Evolutionary conservation across 23 tunicate genomes (phyloP).

Genomic region (Halocynthia aurantium): DNA sequence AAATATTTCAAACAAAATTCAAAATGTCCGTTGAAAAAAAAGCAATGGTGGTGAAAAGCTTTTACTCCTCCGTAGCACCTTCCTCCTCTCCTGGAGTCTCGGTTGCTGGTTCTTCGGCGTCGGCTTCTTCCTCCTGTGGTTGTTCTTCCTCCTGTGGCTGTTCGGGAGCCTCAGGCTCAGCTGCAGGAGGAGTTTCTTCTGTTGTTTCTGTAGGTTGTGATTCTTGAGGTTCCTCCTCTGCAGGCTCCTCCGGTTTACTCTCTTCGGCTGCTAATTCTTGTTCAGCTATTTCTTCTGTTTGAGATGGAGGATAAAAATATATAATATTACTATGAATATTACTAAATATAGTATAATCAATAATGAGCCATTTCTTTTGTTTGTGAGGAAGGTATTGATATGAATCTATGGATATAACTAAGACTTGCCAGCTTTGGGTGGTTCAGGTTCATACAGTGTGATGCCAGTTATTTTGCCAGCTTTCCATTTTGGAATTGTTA

Average conservation of each 20-base stretch:
- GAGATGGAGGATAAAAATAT: too few species aligned
- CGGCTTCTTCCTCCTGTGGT: slow-evolving; percentile 22
- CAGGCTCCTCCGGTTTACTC: background rate
- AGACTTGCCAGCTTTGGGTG: slow-evolving; percentile 15
- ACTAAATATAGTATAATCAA: too few species aligned
- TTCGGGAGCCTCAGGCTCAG: slow-evolving; percentile 13
- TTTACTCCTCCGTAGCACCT: background rate
- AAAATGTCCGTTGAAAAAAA: too few species aligned
- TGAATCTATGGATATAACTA: too few species aligned
- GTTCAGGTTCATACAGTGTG: slow-evolving; percentile 59
- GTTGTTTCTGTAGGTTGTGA: background rate
- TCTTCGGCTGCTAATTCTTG: too few species aligned
- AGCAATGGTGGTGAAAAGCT: too few species aligned
- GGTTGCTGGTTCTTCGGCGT: slow-evolving; percentile 21
- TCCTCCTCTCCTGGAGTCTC: slow-evolving; percentile 18
- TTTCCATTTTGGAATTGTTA: slow-evolving; percentile 95
- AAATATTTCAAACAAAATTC: too few species aligned
- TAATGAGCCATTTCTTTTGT: too few species aligned
- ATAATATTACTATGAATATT: too few species aligned
- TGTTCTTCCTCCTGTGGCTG: background rate
- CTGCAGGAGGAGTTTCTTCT: background rate
- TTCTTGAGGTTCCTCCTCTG: background rate
- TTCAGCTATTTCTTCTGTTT: too few species aligned
- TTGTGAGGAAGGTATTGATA: too few species aligned
- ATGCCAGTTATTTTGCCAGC: slow-evolving; percentile 88